Evolutionary conservation across 2,113 vertebrate species (phyloP), one percentile per base, ranked within the genome.

Genomic region (Melierax canorus): DNA sequence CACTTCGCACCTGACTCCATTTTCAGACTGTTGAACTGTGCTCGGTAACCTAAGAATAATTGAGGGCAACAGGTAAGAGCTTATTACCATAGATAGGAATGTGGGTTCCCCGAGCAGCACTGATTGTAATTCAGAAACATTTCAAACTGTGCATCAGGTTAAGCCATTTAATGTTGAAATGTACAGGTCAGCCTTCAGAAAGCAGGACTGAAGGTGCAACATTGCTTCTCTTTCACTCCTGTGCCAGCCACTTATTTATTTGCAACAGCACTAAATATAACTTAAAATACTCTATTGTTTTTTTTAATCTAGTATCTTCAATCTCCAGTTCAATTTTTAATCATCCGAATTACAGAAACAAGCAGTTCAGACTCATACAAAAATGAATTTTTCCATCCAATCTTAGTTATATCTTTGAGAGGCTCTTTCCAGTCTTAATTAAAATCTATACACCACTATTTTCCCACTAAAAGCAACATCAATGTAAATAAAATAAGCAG

Each of bases 61-160:
- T 51, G 94, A 77, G 79, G 78, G 83, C 92, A 94, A 38, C 85
- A 79, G 64, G 92, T 20, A 95, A 22, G 53, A 45, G 24, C 48
- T 38, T 18, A 26, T 94, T 62, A 15, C 62, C 74, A 11, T 1
- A 14, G 36, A 11, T 1, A 14, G 36, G 15, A 23, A 14, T 1
- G n/a, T 3, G 46, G 58, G 59, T 51, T 55, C 68, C 72, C 39
- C 0, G 45, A 10, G 64, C 76, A 85, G 84, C 39, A 1, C 58
- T 9, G 69, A 69, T 69, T 72, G 15, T 34, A 30, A 27, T 7
- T 36, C 59, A 73, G 64, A 13, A 50, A 3, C 26, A 1, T 32
- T 48, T 30, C 87, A 55, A 60, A 2, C 5, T 6, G n/a, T 15
- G 3, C 1, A 4, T 0, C 6, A 2, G 26, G 14, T 19, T 30